These are phyloP conservation scores for Falco naumanni DNA, from an alignment of 2,797 vertebrate species.

Conservation along the genomic window DNA sequence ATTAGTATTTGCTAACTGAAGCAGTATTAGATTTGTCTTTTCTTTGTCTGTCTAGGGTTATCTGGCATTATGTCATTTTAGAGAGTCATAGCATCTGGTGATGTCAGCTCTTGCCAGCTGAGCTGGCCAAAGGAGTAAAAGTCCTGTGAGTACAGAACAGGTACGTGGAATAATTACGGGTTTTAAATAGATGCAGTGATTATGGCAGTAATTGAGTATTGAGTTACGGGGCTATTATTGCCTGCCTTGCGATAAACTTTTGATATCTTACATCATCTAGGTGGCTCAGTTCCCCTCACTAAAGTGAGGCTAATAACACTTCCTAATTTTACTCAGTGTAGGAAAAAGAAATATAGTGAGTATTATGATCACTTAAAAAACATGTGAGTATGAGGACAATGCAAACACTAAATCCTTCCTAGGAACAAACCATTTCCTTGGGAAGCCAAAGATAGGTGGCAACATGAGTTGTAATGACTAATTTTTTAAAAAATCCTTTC, in stretches of 20 bases:
- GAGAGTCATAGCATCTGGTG: background rate
- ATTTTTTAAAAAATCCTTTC: background rate
- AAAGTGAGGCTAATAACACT: background rate
- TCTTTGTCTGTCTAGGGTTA: background rate
- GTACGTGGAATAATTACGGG: background rate
- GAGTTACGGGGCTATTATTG: background rate
- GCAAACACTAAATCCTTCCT: background rate
- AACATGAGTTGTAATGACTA: background rate
- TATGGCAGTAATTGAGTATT: background rate
- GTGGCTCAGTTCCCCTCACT: background rate
- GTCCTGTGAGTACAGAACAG: background rate
- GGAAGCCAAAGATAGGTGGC: background rate
- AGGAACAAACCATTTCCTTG: background rate
- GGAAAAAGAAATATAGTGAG: background rate
- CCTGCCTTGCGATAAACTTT: background rate
- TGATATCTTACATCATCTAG: background rate
- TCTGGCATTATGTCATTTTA: background rate
- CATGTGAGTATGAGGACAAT: background rate
- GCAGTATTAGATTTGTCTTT: background rate
- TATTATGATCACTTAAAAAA: background rate
- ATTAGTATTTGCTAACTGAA: background rate
- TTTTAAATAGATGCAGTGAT: background rate
- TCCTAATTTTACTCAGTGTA: background rate
- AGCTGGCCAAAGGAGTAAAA: background rate
- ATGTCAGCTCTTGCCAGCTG: background rate